Evolutionary conservation across 1,140 invertebrate genomes (phyloP).

Genomic region (Ooceraea biroi): DNA sequence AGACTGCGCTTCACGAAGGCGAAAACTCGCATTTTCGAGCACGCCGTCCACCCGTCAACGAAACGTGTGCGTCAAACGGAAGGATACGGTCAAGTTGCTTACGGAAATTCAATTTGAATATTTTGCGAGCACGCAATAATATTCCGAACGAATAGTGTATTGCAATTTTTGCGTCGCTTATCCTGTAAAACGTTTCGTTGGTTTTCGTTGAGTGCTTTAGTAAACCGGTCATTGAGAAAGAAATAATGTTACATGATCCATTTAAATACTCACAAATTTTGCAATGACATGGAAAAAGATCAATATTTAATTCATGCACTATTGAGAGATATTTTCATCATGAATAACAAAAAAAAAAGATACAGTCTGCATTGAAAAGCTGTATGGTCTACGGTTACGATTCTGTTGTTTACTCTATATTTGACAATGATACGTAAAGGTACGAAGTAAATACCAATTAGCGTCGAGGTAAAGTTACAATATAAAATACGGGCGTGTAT

Average conservation of each 20-base stretch:
- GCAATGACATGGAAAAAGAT: background rate
- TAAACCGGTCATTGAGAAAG: background rate
- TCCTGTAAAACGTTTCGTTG: background rate
- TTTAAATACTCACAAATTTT: constrained; percentile 29
- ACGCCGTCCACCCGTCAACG: background rate
- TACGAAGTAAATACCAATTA: constrained; percentile 50
- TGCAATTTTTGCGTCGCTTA: background rate
- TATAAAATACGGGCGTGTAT: constrained; percentile 4
- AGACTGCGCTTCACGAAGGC: background rate
- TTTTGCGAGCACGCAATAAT: background rate
- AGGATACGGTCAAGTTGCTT: background rate
- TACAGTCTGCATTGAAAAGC: background rate
- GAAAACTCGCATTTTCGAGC: background rate
- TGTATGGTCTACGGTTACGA: constrained; percentile 1
- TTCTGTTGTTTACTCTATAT: constrained; percentile 27
- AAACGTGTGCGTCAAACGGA: background rate
- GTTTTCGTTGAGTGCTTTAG: background rate
- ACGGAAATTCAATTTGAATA: constrained; percentile 31
- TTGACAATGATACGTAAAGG: constrained; percentile 48
- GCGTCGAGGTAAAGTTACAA: background rate
- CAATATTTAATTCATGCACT: constrained; percentile 9
- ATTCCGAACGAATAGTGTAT: background rate
- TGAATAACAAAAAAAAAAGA: constrained; percentile 4
- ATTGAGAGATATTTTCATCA: constrained; percentile 10
- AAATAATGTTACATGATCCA: background rate